Evolutionary conservation across 2,797 vertebrate species (phyloP), one percentile per base, ranked within the genome.

Genomic region (Pangasius sanitwongsei): DNA sequence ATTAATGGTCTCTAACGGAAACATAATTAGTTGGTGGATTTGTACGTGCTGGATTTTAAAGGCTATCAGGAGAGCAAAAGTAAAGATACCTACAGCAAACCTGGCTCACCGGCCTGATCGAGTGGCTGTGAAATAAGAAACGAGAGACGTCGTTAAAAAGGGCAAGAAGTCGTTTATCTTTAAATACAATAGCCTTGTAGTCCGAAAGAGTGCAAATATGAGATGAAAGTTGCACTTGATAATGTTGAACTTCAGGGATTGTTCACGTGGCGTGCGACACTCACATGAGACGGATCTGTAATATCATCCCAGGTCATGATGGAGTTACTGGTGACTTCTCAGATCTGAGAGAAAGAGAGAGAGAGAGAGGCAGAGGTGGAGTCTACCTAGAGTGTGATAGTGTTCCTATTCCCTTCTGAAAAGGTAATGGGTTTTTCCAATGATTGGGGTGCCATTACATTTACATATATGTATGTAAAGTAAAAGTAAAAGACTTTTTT

Each of bases 141-240:
- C 90, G 59, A 63, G 87, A 88, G 92, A 90, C 89, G 85, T 92
- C 85, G 61, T 70, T 48, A 80, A 31, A 90, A 90, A 86, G 87
- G 80, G 78, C 90, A 85, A 72, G 88, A 84, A 80, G 90, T 86
- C 65, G 90, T 94, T 93, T 70, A 89, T 92, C 92, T 91, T 87
- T 91, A 86, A 92, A 93, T 75, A 75, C 23, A 93, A 95, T 94
- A 94, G 87, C 89, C 72, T 93, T 94, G 92, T 92, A 92, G 85
- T 88, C 57, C 48, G 74, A 90, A 61, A 83, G 55, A 87, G 74
- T 81, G 91, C 87, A 87, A 87, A 87, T 65, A 82, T 25, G 65
- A 85, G 74, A 48, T 53, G 80, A 91, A 85, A 90, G 67, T 77
- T 91, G 82, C 86, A 87, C 78, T 91, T 87, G 83, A 86, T 90